Conservation (phyloP, 2,888 invertebrate species). For the Odontocolon sp. region DNA sequence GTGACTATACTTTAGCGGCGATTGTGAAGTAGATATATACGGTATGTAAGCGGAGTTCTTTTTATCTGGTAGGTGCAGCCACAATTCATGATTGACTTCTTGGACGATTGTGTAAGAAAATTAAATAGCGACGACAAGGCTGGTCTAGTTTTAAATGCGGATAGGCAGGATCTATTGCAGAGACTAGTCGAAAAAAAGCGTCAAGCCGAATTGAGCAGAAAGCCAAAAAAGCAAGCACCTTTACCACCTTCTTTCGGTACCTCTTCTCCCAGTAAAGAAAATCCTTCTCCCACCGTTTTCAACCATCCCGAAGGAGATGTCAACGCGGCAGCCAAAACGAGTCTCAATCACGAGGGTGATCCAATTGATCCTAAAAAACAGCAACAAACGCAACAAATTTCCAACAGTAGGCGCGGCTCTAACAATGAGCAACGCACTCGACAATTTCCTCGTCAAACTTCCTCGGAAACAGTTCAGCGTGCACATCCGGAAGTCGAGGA, state of each 20-base stretch:
- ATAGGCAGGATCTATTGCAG: slow-evolving; percentile 85
- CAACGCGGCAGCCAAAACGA: slow-evolving; percentile 66
- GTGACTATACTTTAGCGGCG: too few relatives aligned
- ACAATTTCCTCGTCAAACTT: slow-evolving; percentile 69
- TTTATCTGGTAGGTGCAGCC: slow-evolving; percentile 84
- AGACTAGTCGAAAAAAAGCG: slow-evolving; percentile 86
- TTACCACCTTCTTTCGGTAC: slow-evolving; percentile 77
- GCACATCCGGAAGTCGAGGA: slow-evolving; percentile 58
- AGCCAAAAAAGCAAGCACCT: slow-evolving; percentile 78
- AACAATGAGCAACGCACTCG: slow-evolving; percentile 64
- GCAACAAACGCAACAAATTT: slow-evolving; percentile 52
- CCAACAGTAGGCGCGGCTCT: slow-evolving; percentile 53
- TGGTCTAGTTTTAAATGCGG: slow-evolving; percentile 81
- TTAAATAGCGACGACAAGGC: slow-evolving; percentile 78
- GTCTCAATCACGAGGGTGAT: slow-evolving; percentile 52
- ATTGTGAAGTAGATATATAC: too few relatives aligned
- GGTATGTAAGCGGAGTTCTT: background rate
- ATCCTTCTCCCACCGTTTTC: slow-evolving; percentile 53
- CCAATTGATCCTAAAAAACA: slow-evolving; percentile 27
- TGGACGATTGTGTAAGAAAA: slow-evolving; percentile 87
- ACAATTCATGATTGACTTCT: slow-evolving; percentile 87
- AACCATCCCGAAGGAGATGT: slow-evolving; percentile 65
- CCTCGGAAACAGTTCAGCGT: slow-evolving; percentile 68
- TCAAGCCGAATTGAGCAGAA: slow-evolving; percentile 82
- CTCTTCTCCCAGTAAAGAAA: slow-evolving; percentile 71